Conservation (phyloP, 2,888 invertebrate species). For the Ethmia dodecea region DNA sequence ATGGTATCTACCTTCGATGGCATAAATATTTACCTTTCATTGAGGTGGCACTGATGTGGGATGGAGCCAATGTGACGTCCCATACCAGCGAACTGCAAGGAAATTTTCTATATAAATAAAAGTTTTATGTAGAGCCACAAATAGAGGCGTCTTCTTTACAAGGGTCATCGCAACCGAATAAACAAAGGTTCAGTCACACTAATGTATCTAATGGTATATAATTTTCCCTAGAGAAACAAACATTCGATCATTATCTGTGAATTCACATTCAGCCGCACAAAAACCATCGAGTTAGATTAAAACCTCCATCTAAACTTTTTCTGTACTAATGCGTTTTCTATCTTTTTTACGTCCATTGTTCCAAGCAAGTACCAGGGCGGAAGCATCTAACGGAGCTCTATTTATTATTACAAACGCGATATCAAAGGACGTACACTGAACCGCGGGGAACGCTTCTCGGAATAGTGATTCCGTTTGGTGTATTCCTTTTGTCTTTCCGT, state of each 20-base stretch:
- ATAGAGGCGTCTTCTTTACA: too few species aligned
- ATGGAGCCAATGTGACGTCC: too few species aligned
- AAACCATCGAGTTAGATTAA: slow-evolving; percentile 8
- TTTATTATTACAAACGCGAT: slow-evolving; percentile 42
- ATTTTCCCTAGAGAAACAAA: slow-evolving; percentile 11
- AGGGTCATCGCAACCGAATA: too few species aligned
- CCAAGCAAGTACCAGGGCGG: slow-evolving; percentile 5
- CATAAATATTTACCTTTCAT: too few species aligned
- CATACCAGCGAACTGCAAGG: too few species aligned
- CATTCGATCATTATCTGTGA: slow-evolving; percentile 3
- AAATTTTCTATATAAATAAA: too few species aligned
- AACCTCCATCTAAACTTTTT: slow-evolving; percentile 9
- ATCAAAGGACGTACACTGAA: slow-evolving; percentile 34
- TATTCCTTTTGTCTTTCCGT: slow-evolving; percentile 28
- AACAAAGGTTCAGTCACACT: too few species aligned
- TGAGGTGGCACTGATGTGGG: too few species aligned
- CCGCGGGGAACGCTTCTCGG: slow-evolving; percentile 27
- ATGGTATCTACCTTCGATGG: too few species aligned
- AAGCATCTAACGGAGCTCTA: slow-evolving; percentile 26
- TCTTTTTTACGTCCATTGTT: slow-evolving; percentile 14
- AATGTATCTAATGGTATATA: too few species aligned
- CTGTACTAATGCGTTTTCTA: slow-evolving; percentile 13
- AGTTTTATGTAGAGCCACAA: too few species aligned
- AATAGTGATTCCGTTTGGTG: slow-evolving; percentile 17
- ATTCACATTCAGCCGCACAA: slow-evolving; percentile 12